phyloP scores from a whole-genome alignment of 92 coral and sea anemone genomes.

The Meandrina meandrites region DNA sequence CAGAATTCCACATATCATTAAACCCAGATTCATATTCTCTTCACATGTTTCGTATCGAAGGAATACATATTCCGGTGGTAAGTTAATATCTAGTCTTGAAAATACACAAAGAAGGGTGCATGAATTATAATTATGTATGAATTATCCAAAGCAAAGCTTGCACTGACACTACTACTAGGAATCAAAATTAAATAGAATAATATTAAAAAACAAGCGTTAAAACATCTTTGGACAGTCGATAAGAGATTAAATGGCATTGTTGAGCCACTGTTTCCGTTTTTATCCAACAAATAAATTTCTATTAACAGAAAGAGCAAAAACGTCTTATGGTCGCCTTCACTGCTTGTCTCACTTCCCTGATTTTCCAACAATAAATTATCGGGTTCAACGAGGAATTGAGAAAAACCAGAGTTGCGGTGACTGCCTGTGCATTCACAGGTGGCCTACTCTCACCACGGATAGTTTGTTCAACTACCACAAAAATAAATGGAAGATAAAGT shows the following conservation, averaged over 20 bases:
- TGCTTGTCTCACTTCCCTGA: slow-evolving; percentile 27
- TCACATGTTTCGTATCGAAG: too few relatives aligned
- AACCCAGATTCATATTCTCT: too few relatives aligned
- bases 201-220: too few relatives aligned
- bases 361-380: slow-evolving; percentile 26
- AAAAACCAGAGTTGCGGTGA: slow-evolving; percentile 15
- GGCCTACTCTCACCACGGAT: background rate
- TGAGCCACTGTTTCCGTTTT: background rate
- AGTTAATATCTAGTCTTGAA: too few relatives aligned
- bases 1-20: too few relatives aligned
- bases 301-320: background rate
- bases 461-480: background rate
- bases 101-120: too few relatives aligned
- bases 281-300: background rate
- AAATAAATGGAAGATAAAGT: slow-evolving; percentile 6
- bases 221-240: background rate
- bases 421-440: background rate
- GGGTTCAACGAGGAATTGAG: slow-evolving; percentile 36
- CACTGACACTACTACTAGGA: too few relatives aligned
- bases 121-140: too few relatives aligned
- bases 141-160: too few relatives aligned
- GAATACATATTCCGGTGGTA: too few relatives aligned
- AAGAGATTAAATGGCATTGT: background rate
- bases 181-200: too few relatives aligned
- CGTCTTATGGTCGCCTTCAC: slow-evolving; percentile 2